These are phyloP conservation scores for Epinephelus coioides DNA, from an alignment of 2,797 vertebrate genomes.

Conservation along the genomic window DNA sequence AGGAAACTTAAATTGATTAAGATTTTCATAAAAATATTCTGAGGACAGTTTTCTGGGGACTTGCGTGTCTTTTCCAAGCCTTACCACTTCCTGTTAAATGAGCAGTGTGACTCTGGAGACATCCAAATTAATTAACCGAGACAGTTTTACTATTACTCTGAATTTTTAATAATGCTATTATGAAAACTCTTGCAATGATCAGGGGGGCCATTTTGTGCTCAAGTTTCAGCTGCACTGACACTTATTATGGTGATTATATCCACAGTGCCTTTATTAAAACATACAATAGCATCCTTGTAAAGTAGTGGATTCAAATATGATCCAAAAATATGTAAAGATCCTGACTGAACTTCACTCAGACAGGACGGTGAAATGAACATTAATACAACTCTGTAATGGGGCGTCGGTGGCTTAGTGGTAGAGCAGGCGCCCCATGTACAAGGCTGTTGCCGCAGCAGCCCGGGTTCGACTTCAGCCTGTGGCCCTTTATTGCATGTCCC, in stretches of 20 bases:
- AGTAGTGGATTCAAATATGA: background rate
- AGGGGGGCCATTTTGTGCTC: background rate
- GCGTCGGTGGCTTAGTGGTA: no score
- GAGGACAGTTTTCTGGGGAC: no score
- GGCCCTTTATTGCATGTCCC: no score
- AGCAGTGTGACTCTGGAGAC: background rate
- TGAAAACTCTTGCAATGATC: background rate
- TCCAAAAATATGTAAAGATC: background rate
- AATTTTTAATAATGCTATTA: slow-evolving; percentile 9
- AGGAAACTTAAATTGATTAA: no score
- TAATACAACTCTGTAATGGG: background rate
- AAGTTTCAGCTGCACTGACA: background rate
- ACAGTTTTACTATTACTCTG: slow-evolving; percentile 3
- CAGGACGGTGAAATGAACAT: background rate
- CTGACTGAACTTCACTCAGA: background rate
- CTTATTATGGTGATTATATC: background rate
- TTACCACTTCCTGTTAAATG: background rate
- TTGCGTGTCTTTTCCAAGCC: background rate
- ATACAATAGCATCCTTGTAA: background rate
- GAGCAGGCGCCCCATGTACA: no score
- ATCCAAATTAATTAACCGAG: background rate
- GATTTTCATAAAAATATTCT: no score
- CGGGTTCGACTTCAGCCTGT: no score
- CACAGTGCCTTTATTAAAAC: background rate
- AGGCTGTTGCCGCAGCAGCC: no score